Base-by-base conservation (phyloP, 2,113 vertebrate species). In the Amphiprion ocellaris region DNA sequence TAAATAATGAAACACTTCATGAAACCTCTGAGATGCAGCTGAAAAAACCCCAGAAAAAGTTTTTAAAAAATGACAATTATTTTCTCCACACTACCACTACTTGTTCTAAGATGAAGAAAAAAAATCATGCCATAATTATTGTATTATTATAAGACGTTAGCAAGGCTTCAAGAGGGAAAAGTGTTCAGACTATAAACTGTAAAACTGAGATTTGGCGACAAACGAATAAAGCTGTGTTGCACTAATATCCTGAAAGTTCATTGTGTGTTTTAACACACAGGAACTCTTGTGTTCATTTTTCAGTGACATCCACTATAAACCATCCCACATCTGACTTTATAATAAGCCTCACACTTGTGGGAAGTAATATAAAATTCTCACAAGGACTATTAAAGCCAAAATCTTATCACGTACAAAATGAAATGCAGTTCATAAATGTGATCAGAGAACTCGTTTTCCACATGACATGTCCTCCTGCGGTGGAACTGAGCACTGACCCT, bases 301-400 rank as follows among this genome's bases (percentile, higher is more conserved):
- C 49, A 41, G 1, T 59, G 11, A 44, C 41, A 44, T 44, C 14
- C 41, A 14, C 41, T 15, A 44, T 44, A 44, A 23, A 69, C 63
- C 19, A 15, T 46, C 55, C 61, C 72, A 68, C 65, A 64, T 74
- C 62, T 58, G 73, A 66, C 55, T 60, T 50, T 46, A 60, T 50
- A 60, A 60, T 67, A 74, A 58, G 26, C 39, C 70, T 76, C 59
- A 1, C 15, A 41, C 65, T 83, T 62, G 30, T 82, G 66, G 33
- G 78, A 82, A 86, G 68, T 74, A 30, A 74, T 70, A 70, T 37
- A 30, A 28, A 66, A 70, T 5, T 44, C 66, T 81, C 63, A 79
- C 14, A 71, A 77, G 61, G 24, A n/a, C 28, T 4, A 39, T 23
- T 56, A n/a, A 58, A 77, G 58, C 82, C 59, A 10, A 60, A 69